Evolutionary conservation across 2,888 invertebrate species (phyloP).

Genomic region (Ophioninae sp.): DNA sequence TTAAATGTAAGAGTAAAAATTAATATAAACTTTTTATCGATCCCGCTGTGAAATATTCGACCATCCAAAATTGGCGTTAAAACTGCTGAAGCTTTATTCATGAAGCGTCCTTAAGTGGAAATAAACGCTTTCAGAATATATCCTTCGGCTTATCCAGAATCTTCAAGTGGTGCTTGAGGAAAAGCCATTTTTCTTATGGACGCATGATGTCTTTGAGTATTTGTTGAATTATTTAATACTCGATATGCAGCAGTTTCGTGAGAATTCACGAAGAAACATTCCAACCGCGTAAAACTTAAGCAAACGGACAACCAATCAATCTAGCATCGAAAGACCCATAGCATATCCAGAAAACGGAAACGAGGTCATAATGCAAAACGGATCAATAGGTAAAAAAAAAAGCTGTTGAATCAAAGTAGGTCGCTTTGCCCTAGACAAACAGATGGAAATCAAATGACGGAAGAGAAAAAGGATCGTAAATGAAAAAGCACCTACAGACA

Average conservation of each 20-base stretch:
- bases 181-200: no score
- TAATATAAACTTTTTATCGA: no score
- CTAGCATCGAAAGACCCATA: conserved; percentile 3
- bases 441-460: conserved; percentile 51
- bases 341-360: conserved; percentile 36
- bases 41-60: no score
- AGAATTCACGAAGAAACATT: neutral
- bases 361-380: conserved; percentile 52
- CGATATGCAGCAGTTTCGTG: neutral
- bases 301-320: neutral
- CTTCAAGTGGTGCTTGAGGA: no score
- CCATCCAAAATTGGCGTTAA: no score
- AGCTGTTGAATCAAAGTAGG: conserved; percentile 51
- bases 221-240: neutral
- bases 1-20: no score
- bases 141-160: no score
- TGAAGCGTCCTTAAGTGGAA: no score
- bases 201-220: neutral
- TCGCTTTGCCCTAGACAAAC: conserved; percentile 36
- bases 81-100: no score
- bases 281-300: neutral
- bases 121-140: no score
- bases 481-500: conserved; percentile 4
- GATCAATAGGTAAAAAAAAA: conserved; percentile 43
- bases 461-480: conserved; percentile 13